Evolutionary conservation across 2,888 invertebrate genomes (phyloP).

Genomic region (Protonemura montana): DNA sequence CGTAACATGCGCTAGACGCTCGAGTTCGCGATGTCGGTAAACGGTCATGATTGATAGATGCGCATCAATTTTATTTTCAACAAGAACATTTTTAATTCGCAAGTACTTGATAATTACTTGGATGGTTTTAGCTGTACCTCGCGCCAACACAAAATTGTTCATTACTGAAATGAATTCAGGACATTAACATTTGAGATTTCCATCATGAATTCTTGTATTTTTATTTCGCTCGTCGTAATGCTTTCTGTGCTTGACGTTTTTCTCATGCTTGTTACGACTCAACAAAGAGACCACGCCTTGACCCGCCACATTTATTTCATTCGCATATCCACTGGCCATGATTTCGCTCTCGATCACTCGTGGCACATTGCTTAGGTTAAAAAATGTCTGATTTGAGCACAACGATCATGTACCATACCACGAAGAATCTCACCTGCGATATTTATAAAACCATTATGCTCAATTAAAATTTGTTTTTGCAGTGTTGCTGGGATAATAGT

Average conservation of each 20-base stretch:
- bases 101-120: not conserved
- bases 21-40: not conserved
- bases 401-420: no score
- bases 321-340: not conserved
- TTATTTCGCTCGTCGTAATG: not conserved
- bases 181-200: constrained; percentile 2
- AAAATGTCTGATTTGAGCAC: no score
- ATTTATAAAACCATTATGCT: no score
- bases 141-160: not conserved
- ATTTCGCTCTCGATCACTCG: not conserved
- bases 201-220: not conserved
- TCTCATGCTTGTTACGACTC: not conserved
- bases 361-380: not conserved
- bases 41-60: not conserved
- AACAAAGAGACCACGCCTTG: not conserved
- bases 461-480: no score
- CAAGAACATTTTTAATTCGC: not conserved
- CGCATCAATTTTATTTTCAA: not conserved
- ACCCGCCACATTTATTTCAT: not conserved
- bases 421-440: no score
- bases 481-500: no score
- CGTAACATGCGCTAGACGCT: not conserved
- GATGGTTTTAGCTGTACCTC: not conserved
- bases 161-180: not conserved
- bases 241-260: not conserved